A percentile compares a stretch with the other conserved stretches of the same genome.
phyloP scores from a whole-genome alignment of 2,888 invertebrate species.

The Pterostichus madidus region DNA sequence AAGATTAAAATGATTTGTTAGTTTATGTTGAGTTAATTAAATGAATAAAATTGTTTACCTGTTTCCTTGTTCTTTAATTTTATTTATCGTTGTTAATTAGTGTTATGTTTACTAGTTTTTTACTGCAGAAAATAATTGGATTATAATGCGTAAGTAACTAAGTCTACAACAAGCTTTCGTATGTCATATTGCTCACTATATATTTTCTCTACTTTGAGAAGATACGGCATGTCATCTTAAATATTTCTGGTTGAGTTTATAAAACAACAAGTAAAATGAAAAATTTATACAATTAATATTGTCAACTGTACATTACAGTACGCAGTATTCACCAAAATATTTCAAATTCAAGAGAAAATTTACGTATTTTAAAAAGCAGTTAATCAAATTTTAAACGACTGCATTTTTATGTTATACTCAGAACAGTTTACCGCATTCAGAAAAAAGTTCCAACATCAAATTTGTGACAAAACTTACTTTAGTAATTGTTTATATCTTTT shows the following conservation, averaged over 20 bases:
- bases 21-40: conserved; percentile 32
- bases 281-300: conserved; percentile 47
- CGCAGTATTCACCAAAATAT: conserved; percentile 8
- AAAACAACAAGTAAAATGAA: conserved; percentile 45
- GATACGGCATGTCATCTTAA: conserved; percentile 25
- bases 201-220: conserved; percentile 19
- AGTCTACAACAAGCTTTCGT: conserved; percentile 41
- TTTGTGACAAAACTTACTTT: too few species aligned
- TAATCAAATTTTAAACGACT: neutral
- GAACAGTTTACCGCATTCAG: too few species aligned
- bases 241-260: conserved; percentile 29
- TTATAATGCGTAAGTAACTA: conserved; percentile 7
- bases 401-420: too few species aligned
- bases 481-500: too few species aligned
- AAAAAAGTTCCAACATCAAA: too few species aligned
- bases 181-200: conserved; percentile 10
- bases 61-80: conserved; percentile 25
- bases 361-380: neutral
- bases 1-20: conserved; percentile 34
- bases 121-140: conserved; percentile 18
- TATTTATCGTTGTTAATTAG: conserved; percentile 47
- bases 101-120: conserved; percentile 18
- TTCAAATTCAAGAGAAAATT: neutral
- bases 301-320: conserved; percentile 14
- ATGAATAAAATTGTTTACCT: conserved; percentile 37